Conservation (phyloP, 1,140 invertebrate genomes). For the Bombus ignitus region DNA sequence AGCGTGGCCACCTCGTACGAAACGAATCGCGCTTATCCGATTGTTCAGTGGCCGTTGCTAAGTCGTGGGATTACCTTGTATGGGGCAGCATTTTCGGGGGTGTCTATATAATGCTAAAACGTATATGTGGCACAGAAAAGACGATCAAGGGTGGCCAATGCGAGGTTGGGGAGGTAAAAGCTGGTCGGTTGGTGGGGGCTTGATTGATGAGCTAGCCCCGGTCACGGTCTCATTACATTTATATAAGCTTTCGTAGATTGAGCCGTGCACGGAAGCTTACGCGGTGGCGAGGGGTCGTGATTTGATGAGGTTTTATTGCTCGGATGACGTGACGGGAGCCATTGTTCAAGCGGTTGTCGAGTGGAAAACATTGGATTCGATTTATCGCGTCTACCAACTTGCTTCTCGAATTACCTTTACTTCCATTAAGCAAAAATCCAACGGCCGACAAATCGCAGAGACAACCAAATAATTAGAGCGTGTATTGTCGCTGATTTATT, state of each 20-base stretch:
- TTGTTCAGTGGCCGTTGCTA: constrained; percentile 60
- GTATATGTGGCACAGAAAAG: constrained; percentile 48
- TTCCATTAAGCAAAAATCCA: background rate
- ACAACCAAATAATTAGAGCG: background rate
- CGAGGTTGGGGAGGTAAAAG: constrained; percentile 27
- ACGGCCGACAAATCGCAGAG: background rate
- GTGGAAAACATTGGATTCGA: constrained; percentile 70
- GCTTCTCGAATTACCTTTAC: background rate
- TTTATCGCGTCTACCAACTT: constrained; percentile 58
- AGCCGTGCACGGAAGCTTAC: constrained; percentile 79
- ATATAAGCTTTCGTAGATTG: constrained; percentile 83
- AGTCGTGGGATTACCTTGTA: constrained; percentile 64
- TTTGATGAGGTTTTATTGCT: constrained; percentile 83
- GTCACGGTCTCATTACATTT: constrained; percentile 83
- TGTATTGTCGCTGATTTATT: too few species aligned
- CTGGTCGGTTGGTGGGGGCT: constrained; percentile 69
- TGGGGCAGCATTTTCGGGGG: constrained; percentile 54
- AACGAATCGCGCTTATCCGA: constrained; percentile 67
- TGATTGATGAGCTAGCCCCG: constrained; percentile 81
- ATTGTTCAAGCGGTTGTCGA: constrained; percentile 67
- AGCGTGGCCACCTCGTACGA: constrained; percentile 42
- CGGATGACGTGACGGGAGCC: constrained; percentile 75
- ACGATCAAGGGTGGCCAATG: constrained; percentile 23
- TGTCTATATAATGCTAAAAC: constrained; percentile 47
- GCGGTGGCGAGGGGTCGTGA: constrained; percentile 78